Base-by-base conservation (phyloP, 1,140 invertebrate genomes). In the Monochamus saltuarius region DNA sequence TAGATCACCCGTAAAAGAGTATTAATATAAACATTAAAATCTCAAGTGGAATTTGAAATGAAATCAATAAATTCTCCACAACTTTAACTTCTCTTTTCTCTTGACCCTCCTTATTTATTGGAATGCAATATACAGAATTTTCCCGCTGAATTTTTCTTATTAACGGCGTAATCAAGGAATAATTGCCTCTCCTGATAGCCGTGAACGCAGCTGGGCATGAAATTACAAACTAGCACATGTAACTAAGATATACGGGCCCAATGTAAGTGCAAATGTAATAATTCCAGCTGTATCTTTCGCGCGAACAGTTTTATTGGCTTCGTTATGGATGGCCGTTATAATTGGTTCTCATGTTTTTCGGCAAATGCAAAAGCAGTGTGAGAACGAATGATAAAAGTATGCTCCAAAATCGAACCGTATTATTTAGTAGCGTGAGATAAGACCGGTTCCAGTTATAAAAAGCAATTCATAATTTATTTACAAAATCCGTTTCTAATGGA, bases 191-290 rank as follows among this genome's bases (percentile, higher is more conserved):
- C 39, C 38, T 54, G 42, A 45, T 56, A 43, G 52, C 35, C 43
- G 29, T 45, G 29, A 55, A 53, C 22, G 59, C 59, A 61, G 59
- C 59, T 56, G 59, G 52, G 52, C 59, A 43, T 51, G 59, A 61
- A 61, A 61, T 61, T 55, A 56, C 59, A 52, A 54, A 61, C 59
- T 56, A 47, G 17, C 40, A 66, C 61, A 66, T 66, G 61, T 66
- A 67, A 67, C 62, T 50, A 64, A 65, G 65, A 69, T 69, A 66
- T 69, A 65, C 60, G 65, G 52, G 45, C 35, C 55, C 53, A 66
- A 61, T 65, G 62, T 69, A 65, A 67, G 68, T 70, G 65, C 63
- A 70, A 70, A 69, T 69, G 63, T 67, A 62, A 69, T 67, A 69
- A 55, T 67, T 67, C 49, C 58, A 36, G 60, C 50, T 63, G 65